Evolutionary conservation across 23 tunicate genomes (phyloP).

Genomic region (Diplosoma virens): DNA sequence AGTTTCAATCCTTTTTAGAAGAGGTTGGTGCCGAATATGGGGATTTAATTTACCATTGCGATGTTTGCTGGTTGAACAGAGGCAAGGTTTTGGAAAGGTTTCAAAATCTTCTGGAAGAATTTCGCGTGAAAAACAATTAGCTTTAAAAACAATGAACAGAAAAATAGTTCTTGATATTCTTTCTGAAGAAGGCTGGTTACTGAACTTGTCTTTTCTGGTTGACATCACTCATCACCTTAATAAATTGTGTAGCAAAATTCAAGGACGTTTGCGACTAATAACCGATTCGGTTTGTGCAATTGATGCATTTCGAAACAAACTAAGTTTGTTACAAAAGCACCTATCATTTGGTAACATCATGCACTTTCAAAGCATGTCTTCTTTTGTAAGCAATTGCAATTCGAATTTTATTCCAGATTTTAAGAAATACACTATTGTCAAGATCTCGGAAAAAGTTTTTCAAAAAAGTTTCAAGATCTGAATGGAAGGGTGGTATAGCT

Average conservation of each 20-base stretch:
- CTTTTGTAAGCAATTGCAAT: background rate
- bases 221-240: background rate
- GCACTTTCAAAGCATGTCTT: background rate
- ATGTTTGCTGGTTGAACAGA: background rate
- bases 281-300: background rate
- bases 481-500: background rate
- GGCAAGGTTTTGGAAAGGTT: background rate
- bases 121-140: background rate
- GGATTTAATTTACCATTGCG: background rate
- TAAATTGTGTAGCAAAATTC: background rate
- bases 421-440: background rate
- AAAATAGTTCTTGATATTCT: background rate
- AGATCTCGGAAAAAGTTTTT: background rate
- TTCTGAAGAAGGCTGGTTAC: background rate
- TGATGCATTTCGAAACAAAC: background rate
- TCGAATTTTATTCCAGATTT: background rate
- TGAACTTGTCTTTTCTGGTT: background rate
- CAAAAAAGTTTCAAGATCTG: background rate
- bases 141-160: background rate
- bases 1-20: background rate
- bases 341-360: background rate
- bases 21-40: background rate
- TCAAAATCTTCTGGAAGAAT: background rate
- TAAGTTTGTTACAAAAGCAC: background rate
- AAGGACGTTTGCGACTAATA: background rate